Base-by-base conservation (phyloP, 2,888 invertebrate species). In the Trisateles emortualis region DNA sequence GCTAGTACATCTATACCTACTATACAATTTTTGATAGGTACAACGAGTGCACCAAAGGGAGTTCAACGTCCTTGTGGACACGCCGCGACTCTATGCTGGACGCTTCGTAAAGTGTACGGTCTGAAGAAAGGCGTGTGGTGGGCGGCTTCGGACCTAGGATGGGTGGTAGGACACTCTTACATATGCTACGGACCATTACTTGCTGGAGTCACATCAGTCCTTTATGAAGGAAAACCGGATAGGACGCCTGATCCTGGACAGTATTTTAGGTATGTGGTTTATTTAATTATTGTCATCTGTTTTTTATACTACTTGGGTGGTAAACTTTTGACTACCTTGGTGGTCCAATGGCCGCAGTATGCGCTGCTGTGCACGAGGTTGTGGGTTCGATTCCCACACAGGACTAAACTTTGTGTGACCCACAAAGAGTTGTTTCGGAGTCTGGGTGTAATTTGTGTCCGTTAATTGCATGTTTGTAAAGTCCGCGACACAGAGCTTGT, bases 151-250 rank as follows among this genome's bases (percentile, higher is more conserved):
- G 96, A 96, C 77, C 93, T 97, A 46, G 98, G 98, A 9, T 98
- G 98, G 98, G 98, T 98, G 0, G 98, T 98, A 0, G 98, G 98
- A 0, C 98, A 98, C 79, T 98, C 98, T 0, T 99, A 98, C 83
- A 98, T 98, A 68, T 97, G 98, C 83, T 99, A 98, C 73, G 98
- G 96, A 0, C 98, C 98, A 0, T 89, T 98, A 3, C 87, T 97
- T 0, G 95, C 96, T 63, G 97, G 98, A 0, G 92, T 95, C 36
- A 98, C 98, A 0, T 96, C 96, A 43, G 93, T 98, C 14, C 94
- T 98, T 91, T 97, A 97, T 76, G 97, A 99, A 86, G 99, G 99
- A 1, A 99, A 99, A 81, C 99, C 98, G 0, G 98, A 98, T 71
- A 95, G 98, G 58, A 99, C 98, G 0, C 98, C 98, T 0, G 97